A percentile compares a stretch with the other conserved stretches of the same genome.
phyloP scores from a whole-genome alignment of 1,140 invertebrate species.

The Thaumatotibia leucotreta region DNA sequence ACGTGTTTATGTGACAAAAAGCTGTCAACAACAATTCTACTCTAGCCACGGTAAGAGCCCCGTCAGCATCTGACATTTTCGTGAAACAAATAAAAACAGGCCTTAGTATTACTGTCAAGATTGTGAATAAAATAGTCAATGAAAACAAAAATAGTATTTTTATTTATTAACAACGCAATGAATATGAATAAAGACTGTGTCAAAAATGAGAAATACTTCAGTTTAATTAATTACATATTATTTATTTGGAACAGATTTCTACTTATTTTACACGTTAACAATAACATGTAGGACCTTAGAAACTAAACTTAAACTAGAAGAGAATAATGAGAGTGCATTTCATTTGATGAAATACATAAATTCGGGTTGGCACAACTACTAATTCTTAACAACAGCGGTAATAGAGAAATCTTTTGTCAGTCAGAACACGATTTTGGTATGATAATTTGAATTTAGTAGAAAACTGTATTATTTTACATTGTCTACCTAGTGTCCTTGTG shows the following conservation, averaged over 20 bases:
- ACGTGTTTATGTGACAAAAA: too few relatives aligned
- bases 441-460: slow-evolving; percentile 25
- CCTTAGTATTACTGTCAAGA: too few relatives aligned
- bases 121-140: too few relatives aligned
- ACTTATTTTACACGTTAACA: not conserved
- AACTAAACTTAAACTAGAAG: slow-evolving; percentile 5
- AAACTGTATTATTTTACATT: slow-evolving; percentile 30
- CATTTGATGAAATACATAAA: slow-evolving; percentile 72
- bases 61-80: too few relatives aligned
- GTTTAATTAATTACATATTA: not conserved
- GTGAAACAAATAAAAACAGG: too few relatives aligned
- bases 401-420: slow-evolving; percentile 53
- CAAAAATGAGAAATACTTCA: not conserved
- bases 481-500: slow-evolving; percentile 29
- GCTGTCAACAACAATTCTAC: too few relatives aligned
- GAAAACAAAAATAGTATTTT: too few relatives aligned
- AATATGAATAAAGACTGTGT: not conserved
- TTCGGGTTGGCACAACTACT: slow-evolving; percentile 72
- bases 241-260: not conserved
- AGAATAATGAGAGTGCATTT: slow-evolving; percentile 35
- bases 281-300: not conserved
- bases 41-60: too few relatives aligned
- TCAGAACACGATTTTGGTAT: slow-evolving; percentile 39
- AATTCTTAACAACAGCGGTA: slow-evolving; percentile 53
- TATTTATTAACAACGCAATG: too few relatives aligned